phyloP scores from a whole-genome alignment of 2,797 vertebrate genomes.

The Hafferia zeledoni region DNA sequence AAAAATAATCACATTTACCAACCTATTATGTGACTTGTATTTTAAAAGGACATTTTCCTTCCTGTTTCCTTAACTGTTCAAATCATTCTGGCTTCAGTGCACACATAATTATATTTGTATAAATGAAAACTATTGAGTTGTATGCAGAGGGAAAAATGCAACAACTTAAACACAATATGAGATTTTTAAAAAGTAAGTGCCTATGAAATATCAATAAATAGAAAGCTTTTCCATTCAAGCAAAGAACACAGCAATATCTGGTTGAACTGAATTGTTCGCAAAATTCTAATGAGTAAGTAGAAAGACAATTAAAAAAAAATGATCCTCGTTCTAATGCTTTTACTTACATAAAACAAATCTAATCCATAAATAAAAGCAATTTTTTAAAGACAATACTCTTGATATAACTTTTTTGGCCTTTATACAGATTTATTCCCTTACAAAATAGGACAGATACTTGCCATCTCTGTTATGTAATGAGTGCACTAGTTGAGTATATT shows the following conservation, averaged over 20 bases:
- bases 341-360: not conserved
- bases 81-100: not conserved
- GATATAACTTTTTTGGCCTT: not conserved
- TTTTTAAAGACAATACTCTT: not conserved
- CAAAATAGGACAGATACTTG: not conserved
- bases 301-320: not conserved
- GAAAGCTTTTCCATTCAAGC: not conserved
- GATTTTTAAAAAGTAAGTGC: not conserved
- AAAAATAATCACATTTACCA: not conserved
- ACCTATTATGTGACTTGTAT: not conserved
- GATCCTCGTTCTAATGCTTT: not conserved
- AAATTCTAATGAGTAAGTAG: not conserved
- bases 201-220: not conserved
- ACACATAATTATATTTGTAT: not conserved
- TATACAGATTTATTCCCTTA: not conserved
- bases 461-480: not conserved
- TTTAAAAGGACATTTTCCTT: not conserved
- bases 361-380: not conserved
- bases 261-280: not conserved
- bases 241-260: not conserved
- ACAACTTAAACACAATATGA: not conserved
- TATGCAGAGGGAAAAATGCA: not conserved
- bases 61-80: not conserved
- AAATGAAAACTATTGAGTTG: conserved; percentile 1
- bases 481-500: not conserved